Evolutionary conservation across 1,140 invertebrate species (phyloP), one percentile per base, ranked within the genome.

Genomic region (Macrocentrus cingulum): DNA sequence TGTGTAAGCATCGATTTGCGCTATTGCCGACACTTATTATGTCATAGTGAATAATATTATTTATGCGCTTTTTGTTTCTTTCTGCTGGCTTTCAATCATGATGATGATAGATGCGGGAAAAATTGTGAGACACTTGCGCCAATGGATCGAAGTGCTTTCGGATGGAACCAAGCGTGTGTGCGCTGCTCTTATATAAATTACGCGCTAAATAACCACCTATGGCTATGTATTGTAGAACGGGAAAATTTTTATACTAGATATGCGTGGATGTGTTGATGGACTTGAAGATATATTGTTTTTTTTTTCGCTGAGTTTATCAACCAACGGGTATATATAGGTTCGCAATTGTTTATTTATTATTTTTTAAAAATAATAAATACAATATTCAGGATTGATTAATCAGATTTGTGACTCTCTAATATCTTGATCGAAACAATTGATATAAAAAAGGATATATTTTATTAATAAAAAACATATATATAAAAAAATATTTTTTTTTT

Each of bases 121-220:
- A 25, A 25, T 56, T 48, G 46, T 61, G 62, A 62, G 59, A 56
- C 8, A 52, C 57, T 62, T 67, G 59, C 70, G 74, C 69, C 68
- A 71, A 68, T 74, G 73, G 46, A 73, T 76, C 68, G 70, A 75
- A 72, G 69, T 68, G 74, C 76, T 78, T 77, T 74, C 70, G 70
- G 74, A 71, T 79, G 78, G 76, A 79, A 76, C 78, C 72, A 77
- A 80, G 70, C 76, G 76, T 79, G 70, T 70, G 64, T 64, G 3
- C 13, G 15, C 66, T 64, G 61, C 69, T 75, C 72, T 77, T 77
- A 79, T 79, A 77, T 77, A 77, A 79, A 79, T 77, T 76, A 69
- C 71, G 69, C 71, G 72, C 67, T 77, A 77, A 79, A 77, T 76
- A 72, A 65, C 64, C 60, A 63, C 61, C 61, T 62, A 60, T 53